phyloP scores from a whole-genome alignment of 2,888 invertebrate genomes.

The Plebejus anna region DNA sequence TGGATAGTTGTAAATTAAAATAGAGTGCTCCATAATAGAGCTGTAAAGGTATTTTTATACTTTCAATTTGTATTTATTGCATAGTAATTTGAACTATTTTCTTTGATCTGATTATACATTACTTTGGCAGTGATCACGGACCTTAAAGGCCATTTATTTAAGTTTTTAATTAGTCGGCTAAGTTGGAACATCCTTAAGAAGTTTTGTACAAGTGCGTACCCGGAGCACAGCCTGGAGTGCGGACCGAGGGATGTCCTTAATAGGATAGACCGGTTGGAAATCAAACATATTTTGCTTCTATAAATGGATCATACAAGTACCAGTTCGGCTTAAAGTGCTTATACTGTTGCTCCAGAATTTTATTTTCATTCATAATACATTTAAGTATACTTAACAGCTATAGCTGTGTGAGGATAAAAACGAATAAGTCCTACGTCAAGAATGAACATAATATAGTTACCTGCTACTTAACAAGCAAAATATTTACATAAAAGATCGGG shows the following conservation, averaged over 20 bases:
- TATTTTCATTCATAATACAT: not conserved
- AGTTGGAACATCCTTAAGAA: slow-evolving; percentile 15
- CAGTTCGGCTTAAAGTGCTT: not conserved
- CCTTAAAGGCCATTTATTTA: not conserved
- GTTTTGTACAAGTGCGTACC: not conserved
- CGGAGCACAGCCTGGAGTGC: not conserved
- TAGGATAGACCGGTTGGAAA: slow-evolving; percentile 26
- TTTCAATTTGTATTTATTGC: not conserved
- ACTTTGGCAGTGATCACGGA: not conserved
- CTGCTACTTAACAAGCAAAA: too few relatives aligned
- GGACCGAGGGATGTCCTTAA: slow-evolving; percentile 1
- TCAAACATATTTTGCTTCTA: slow-evolving; percentile 13
- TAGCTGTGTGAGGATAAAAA: not conserved
- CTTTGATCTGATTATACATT: not conserved
- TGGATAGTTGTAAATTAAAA: not conserved
- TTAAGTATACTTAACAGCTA: not conserved
- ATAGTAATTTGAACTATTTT: not conserved
- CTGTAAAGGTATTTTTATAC: not conserved
- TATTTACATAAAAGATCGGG: too few relatives aligned
- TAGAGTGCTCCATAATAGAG: not conserved
- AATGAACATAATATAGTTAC: too few relatives aligned
- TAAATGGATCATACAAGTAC: slow-evolving; percentile 15
- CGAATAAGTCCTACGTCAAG: not conserved
- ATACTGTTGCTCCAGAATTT: not conserved
- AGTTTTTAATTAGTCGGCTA: not conserved